Evolutionary conservation across 2,888 invertebrate genomes (phyloP).

Genomic region (Phymatocera aterrima): DNA sequence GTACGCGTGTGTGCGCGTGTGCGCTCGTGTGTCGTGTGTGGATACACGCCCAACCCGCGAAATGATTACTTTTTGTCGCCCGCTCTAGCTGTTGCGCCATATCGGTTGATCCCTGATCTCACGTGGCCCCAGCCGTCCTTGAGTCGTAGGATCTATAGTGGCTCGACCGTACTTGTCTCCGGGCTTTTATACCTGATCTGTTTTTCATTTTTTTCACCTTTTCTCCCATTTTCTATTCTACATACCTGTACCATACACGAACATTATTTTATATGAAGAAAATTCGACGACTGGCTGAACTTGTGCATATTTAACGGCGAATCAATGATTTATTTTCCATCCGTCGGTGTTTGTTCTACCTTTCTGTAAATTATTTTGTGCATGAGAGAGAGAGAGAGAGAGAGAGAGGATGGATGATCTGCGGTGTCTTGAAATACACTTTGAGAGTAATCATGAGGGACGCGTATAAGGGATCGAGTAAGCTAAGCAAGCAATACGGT

Average conservation of each 20-base stretch:
- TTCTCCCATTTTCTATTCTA: no score
- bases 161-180: slow-evolving; percentile 10
- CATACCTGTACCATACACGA: neutral
- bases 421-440: neutral
- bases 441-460: slow-evolving; percentile 13
- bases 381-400: no score
- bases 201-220: neutral
- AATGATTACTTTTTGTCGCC: slow-evolving; percentile 32
- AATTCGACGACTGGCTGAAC: no score
- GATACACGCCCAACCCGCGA: neutral
- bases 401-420: neutral
- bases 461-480: slow-evolving; percentile 12
- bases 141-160: neutral
- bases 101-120: slow-evolving; percentile 4
- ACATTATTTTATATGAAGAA: neutral
- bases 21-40: neutral
- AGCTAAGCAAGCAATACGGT: slow-evolving; percentile 37
- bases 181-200: neutral
- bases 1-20: neutral
- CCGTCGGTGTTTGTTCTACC: no score
- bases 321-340: no score
- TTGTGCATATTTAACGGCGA: no score
- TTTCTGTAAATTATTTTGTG: no score
- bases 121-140: neutral
- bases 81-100: neutral